Evolutionary conservation across 2,113 vertebrate species (phyloP).

Genomic region (Paracyprichromis sp.): DNA sequence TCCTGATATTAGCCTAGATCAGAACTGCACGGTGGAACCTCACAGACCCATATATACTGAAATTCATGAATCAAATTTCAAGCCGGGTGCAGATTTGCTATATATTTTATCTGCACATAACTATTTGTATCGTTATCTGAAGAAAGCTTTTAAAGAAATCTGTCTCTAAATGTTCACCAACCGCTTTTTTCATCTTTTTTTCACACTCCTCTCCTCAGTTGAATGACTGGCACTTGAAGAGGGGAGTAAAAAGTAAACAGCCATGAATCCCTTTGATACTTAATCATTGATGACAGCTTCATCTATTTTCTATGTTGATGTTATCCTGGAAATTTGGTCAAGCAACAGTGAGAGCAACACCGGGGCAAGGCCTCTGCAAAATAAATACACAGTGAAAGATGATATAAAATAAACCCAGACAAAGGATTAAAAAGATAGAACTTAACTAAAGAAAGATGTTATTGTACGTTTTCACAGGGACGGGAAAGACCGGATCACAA

Average conservation of each 20-base stretch:
- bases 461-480: not conserved
- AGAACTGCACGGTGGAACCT: not conserved
- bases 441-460: not conserved
- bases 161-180: not conserved
- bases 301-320: conserved; percentile 9
- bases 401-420: not conserved
- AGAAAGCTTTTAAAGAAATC: not conserved
- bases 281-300: not conserved
- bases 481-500: conserved; percentile 1
- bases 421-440: not conserved
- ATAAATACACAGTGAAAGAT: not conserved
- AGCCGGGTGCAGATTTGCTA: not conserved
- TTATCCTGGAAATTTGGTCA: not conserved
- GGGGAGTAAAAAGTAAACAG: not conserved
- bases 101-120: not conserved
- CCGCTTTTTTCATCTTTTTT: not conserved
- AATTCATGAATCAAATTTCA: not conserved
- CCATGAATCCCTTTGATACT: not conserved
- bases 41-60: not conserved
- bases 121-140: not conserved
- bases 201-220: not conserved
- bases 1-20: not conserved
- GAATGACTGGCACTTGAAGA: not conserved
- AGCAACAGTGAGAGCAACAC: not conserved
- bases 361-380: not conserved